phyloP scores from a whole-genome alignment of 2,888 invertebrate species.

The Nomada lathburiana region DNA sequence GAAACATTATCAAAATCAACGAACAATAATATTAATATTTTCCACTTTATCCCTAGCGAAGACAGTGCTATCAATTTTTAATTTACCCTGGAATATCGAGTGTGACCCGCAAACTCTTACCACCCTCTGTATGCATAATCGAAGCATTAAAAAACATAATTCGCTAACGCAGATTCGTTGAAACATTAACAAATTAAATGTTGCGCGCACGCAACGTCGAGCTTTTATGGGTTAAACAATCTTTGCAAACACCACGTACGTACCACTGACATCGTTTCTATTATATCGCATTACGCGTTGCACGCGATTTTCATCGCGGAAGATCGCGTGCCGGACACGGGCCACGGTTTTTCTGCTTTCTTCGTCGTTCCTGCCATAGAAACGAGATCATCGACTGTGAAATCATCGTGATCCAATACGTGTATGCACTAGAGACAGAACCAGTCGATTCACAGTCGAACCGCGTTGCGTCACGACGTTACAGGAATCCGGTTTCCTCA shows the following conservation, averaged over 20 bases:
- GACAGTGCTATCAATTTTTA: too few relatives aligned
- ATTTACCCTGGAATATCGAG: too few relatives aligned
- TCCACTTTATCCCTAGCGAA: too few relatives aligned
- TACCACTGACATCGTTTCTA: conserved; percentile 75
- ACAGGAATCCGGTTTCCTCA: conserved; percentile 29
- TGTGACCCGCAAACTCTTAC: too few relatives aligned
- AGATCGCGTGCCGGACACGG: conserved; percentile 71
- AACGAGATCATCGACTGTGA: conserved; percentile 57
- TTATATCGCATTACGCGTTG: conserved; percentile 61
- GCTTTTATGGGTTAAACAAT: conserved; percentile 4
- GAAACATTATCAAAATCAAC: too few relatives aligned
- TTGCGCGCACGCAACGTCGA: too few relatives aligned
- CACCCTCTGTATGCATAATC: too few relatives aligned
- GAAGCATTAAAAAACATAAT: too few relatives aligned
- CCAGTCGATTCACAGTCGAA: conserved; percentile 20
- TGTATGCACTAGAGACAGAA: background rate
- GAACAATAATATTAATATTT: too few relatives aligned
- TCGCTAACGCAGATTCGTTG: too few relatives aligned
- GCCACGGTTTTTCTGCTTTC: conserved; percentile 70
- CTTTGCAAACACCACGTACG: conserved; percentile 31
- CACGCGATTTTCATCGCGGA: conserved; percentile 69
- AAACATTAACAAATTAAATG: too few relatives aligned
- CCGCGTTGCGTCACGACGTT: conserved; percentile 19
- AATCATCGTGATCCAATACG: conserved; percentile 45
- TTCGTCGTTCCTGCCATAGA: conserved; percentile 62